Percentiles rank a stretch among this genome's conserved stretches.
Evolutionary conservation across 2,113 vertebrate species (phyloP).

Genomic region (human): DNA sequence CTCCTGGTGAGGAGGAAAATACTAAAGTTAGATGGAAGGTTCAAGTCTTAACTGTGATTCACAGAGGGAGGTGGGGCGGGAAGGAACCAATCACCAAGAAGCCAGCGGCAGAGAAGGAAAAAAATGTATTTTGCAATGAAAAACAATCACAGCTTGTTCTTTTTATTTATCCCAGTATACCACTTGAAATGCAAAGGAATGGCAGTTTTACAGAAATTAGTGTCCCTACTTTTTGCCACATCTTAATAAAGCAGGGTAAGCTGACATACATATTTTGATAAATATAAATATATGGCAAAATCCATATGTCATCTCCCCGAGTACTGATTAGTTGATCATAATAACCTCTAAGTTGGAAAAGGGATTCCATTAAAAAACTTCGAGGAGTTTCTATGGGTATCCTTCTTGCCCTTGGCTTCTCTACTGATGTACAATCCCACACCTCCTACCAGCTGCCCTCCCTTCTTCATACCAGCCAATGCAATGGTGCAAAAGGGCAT

Average conservation of each 20-base stretch:
- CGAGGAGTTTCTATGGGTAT: neutral
- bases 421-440: neutral
- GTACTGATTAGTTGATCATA: neutral
- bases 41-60: slow-evolving; percentile 31
- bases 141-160: neutral
- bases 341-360: neutral
- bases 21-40: neutral
- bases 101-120: neutral
- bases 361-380: neutral
- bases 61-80: neutral
- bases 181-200: neutral
- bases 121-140: neutral
- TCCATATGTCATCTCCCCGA: neutral
- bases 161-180: neutral
- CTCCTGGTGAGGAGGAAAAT: neutral
- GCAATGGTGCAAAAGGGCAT: neutral
- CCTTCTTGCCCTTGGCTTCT: neutral
- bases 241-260: neutral
- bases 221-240: neutral
- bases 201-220: neutral
- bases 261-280: neutral
- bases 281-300: neutral
- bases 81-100: neutral
- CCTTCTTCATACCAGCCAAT: rapidly evolving
- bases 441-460: neutral